A percentile compares a stretch with the other conserved stretches of the same genome.
Conservation (phyloP, 2,113 vertebrate genomes). For the Menura novaehollandiae region DNA sequence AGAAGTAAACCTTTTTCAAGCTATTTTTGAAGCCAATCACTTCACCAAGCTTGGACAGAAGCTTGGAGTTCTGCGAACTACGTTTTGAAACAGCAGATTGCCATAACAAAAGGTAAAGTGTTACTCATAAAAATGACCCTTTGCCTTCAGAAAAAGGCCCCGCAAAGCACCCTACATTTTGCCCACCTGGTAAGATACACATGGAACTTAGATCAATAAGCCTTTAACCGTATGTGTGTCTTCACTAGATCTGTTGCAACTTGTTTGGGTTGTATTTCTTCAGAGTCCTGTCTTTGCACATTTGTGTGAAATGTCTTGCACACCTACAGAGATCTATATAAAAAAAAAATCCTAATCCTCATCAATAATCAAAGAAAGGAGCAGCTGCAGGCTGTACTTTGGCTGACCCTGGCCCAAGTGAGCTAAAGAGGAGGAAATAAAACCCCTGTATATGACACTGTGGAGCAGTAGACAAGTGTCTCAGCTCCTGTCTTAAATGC, state of each 20-base stretch:
- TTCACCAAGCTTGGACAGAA: neutral
- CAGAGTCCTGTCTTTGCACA: neutral
- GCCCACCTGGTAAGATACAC: neutral
- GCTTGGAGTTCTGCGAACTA: neutral
- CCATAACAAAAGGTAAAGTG: neutral
- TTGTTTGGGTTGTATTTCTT: neutral
- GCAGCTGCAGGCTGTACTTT: slow-evolving; percentile 42
- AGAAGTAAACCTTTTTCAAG: neutral
- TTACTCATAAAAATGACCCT: neutral
- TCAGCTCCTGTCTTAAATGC: neutral
- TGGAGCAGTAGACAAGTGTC: neutral
- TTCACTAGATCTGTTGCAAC: neutral
- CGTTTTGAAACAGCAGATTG: neutral
- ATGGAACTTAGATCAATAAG: neutral
- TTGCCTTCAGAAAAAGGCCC: neutral
- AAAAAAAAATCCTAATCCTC: slow-evolving; percentile 9
- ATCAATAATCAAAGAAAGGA: slow-evolving; percentile 23
- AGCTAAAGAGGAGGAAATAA: neutral
- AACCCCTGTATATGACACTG: neutral
- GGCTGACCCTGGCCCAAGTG: neutral
- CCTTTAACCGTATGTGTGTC: neutral
- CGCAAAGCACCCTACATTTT: neutral
- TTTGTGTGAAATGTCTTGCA: slow-evolving; percentile 18
- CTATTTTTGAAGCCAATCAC: neutral
- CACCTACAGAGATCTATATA: neutral